Percentiles rank a stretch among this genome's conserved stretches.
phyloP scores from a whole-genome alignment of 92 coral and sea anemone species.

The Palythoa grandis region DNA sequence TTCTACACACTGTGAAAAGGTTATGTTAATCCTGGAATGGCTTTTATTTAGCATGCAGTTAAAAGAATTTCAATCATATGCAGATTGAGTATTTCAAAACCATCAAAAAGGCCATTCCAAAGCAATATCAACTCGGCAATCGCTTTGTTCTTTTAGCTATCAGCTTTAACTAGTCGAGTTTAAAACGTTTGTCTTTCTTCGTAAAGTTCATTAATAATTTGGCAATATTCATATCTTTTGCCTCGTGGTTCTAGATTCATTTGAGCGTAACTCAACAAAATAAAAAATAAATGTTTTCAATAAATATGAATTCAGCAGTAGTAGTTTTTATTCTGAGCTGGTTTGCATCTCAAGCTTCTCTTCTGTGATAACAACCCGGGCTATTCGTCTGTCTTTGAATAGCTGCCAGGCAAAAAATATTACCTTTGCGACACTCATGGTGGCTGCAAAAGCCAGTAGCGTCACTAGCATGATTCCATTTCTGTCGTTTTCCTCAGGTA shows the following conservation, averaged over 20 bases:
- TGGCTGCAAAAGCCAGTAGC: slow-evolving; percentile 65
- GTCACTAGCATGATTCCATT: slow-evolving; percentile 73
- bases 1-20: not conserved
- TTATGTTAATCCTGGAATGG: not conserved
- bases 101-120: slow-evolving; percentile 18
- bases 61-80: not conserved
- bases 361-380: slow-evolving; percentile 47
- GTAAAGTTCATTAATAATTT: slow-evolving; percentile 7
- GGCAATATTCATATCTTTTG: not conserved
- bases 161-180: not conserved
- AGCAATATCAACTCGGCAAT: not conserved
- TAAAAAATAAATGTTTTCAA: not conserved
- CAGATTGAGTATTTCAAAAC: slow-evolving; percentile 19
- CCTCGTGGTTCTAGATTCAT: not conserved
- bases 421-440: slow-evolving; percentile 69
- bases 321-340: not conserved
- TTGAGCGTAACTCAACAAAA: not conserved
- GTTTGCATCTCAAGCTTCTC: slow-evolving; percentile 56
- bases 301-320: not conserved
- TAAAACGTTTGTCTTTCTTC: not conserved
- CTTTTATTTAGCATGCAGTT: not conserved
- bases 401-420: slow-evolving; percentile 66
- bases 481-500: slow-evolving; percentile 63
- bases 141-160: slow-evolving; percentile 16
- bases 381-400: slow-evolving; percentile 57